Conservation (phyloP, 1,140 invertebrate genomes). For the Microplitis demolitor region DNA sequence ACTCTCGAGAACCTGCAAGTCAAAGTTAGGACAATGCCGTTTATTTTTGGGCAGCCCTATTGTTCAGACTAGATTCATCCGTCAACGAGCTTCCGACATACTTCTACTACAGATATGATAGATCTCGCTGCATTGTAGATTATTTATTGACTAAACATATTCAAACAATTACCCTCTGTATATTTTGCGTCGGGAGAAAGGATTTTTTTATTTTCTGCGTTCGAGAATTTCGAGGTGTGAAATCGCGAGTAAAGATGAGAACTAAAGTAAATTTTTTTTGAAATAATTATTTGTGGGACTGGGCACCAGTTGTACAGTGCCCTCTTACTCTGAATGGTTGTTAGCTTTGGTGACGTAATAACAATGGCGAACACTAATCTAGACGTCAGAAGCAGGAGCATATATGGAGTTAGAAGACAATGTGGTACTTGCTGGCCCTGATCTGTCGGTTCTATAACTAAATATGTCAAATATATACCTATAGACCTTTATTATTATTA, state of each 20-base stretch:
- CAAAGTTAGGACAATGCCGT: constrained; percentile 62
- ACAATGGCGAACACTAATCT: constrained; percentile 64
- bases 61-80: constrained; percentile 58
- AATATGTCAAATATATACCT: constrained; percentile 55
- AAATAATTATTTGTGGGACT: constrained; percentile 7
- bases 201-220: too few species aligned
- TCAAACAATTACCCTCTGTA: not conserved
- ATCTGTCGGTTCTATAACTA: constrained; percentile 58
- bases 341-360: constrained; percentile 60
- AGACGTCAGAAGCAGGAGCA: constrained; percentile 59
- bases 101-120: constrained; percentile 39
- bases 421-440: constrained; percentile 38
- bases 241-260: not conserved
- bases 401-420: constrained; percentile 5
- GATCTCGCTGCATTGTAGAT: not conserved
- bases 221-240: too few species aligned
- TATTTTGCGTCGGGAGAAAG: not conserved
- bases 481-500: not conserved
- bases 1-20: constrained; percentile 29
- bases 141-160: not conserved
- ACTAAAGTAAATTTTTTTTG: not conserved
- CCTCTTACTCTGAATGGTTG: constrained; percentile 53
- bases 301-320: constrained; percentile 21
- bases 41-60: constrained; percentile 60
- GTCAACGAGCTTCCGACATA: constrained; percentile 51